Conservation (phyloP, 2,797 vertebrate species). For the Dipus sagitta region DNA sequence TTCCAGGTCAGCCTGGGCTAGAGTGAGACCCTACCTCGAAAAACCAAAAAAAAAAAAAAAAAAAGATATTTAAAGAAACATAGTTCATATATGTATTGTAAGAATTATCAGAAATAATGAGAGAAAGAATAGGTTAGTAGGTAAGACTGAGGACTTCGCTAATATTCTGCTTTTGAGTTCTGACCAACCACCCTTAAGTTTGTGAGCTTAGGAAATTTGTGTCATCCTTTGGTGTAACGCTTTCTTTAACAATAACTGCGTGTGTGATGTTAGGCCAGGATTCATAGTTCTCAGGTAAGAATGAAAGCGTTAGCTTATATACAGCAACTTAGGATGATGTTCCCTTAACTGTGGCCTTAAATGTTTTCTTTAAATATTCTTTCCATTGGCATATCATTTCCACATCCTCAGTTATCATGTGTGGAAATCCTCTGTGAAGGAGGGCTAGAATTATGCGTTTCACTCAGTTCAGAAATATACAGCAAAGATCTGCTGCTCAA, state of each 20-base stretch:
- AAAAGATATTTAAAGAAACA: too few species aligned
- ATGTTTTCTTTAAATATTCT: background rate
- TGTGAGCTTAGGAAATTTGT: background rate
- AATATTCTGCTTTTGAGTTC: background rate
- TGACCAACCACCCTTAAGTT: background rate
- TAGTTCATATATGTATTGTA: background rate
- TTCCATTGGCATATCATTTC: background rate
- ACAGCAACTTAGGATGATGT: background rate
- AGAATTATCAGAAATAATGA: background rate
- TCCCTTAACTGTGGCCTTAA: background rate
- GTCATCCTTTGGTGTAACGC: background rate
- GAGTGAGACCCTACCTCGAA: too few species aligned
- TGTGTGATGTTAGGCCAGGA: background rate
- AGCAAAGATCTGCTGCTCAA: background rate
- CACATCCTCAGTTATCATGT: too few species aligned
- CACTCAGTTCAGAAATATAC: background rate
- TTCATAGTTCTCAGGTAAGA: background rate
- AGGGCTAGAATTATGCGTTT: background rate
- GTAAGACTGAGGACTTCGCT: background rate
- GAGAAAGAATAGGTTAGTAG: background rate
- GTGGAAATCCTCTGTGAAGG: background rate
- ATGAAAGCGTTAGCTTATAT: background rate
- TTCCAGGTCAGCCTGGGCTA: too few species aligned
- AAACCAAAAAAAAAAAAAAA: too few species aligned
- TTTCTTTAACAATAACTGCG: background rate